Base-by-base conservation (phyloP, 2,113 vertebrate species). In the Oncorhynchus kisutch region DNA sequence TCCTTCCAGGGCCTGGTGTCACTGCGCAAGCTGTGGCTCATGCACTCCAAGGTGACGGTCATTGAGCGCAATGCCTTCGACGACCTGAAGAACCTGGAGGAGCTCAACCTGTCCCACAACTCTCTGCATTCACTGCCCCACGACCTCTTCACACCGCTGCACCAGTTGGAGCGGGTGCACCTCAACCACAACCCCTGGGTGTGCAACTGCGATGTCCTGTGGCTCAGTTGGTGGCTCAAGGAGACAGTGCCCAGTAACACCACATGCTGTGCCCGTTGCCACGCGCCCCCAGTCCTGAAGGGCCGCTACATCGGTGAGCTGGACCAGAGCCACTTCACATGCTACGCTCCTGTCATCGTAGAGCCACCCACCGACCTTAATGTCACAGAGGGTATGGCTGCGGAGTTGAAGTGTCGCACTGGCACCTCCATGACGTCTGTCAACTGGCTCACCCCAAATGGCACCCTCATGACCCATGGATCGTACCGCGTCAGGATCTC, bases 401-500 rank as follows among this genome's bases (percentile, higher is more conserved):
- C 97, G 0, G 97, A 99, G 90, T 94, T 98, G 4, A 98, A 99
- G 88, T 99, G 97, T 84, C 95, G 97, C 2, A 96, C 96, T 0
- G 97, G 97, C n/a, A 98, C 97, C 0, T 97, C 97, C 20, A 99
- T 98, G 97, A 99, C 97, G 0, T 99, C 97, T 0, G 97, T 99
- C 20, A 98, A 98, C 79, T 99, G 97, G 97, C 78, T 99, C 86
- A 98, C 97, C 7, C 97, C 97, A 62, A 99, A 99, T 51, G 97
- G 97, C 54, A 99, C 97, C 0, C 81, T 98, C 78, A 98, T 99
- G 96, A 99, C 97, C 0, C 97, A 99, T 14, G 97, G 97, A 22
- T 98, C 97, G 0, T 99, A 99, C 88, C 92, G 97, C 60, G 97
- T 99, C 27, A 83, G 97, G 24, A 99, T 99, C 85, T 98, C 97